Evolutionary conservation across 1,140 invertebrate species (phyloP).

Genomic region (Anastatus disparis): DNA sequence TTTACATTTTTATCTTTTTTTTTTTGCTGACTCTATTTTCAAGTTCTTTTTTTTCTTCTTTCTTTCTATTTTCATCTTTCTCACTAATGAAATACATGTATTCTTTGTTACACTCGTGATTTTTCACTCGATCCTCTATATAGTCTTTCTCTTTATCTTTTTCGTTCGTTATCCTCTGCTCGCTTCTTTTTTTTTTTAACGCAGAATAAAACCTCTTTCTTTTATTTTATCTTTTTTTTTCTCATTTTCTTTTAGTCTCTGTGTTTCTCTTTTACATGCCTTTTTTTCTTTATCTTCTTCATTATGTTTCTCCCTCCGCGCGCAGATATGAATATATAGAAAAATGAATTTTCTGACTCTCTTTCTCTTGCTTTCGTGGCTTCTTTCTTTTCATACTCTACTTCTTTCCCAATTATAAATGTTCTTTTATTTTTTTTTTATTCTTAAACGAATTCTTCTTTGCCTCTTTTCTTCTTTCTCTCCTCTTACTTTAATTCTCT

Average conservation of each 20-base stretch:
- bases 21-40: neutral
- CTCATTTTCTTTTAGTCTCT: neutral
- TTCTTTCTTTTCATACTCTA: conserved; percentile 12
- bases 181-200: neutral
- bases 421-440: neutral
- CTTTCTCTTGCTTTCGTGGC: too few species aligned
- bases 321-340: neutral
- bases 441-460: neutral
- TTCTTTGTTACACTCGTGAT: conserved; percentile 13
- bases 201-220: conserved; percentile 6
- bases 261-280: conserved; percentile 3
- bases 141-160: neutral
- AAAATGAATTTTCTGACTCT: conserved; percentile 26
- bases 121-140: neutral
- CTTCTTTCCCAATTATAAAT: neutral
- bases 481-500: conserved; percentile 3
- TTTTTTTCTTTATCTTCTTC: conserved; percentile 20
- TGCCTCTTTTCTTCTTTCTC: neutral
- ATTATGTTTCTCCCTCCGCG: neutral
- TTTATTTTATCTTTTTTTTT: neutral
- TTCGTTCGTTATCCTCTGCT: neutral
- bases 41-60: neutral
- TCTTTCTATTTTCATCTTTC: too few species aligned
- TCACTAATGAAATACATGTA: conserved; percentile 3
- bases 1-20: neutral